Evolutionary conservation across 2,797 vertebrate genomes (phyloP).

Genomic region (Benthosema pterotum): DNA sequence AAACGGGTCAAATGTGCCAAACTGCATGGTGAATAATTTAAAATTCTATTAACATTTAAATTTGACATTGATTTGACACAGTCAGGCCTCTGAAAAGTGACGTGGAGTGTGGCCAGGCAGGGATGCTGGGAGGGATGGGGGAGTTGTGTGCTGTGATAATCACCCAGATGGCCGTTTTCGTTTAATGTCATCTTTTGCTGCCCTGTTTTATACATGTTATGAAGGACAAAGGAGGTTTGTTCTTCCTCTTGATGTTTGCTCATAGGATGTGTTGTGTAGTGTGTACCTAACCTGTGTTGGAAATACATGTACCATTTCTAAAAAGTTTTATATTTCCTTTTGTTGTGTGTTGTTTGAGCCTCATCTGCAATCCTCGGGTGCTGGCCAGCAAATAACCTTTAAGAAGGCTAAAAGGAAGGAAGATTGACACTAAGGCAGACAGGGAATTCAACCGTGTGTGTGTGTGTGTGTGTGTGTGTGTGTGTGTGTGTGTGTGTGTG

Average conservation of each 20-base stretch:
- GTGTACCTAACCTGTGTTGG: not conserved
- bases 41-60: slow-evolving; percentile 84
- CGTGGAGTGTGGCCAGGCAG: slow-evolving; percentile 31
- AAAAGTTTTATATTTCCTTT: slow-evolving; percentile 14
- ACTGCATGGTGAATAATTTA: slow-evolving; percentile 81
- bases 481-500: slow-evolving; percentile 21
- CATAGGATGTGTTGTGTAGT: slow-evolving; percentile 10
- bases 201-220: slow-evolving; percentile 12
- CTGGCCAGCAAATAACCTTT: slow-evolving; percentile 63
- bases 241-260: not conserved
- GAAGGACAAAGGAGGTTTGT: not conserved
- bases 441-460: not conserved
- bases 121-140: slow-evolving; percentile 36
- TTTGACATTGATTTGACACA: slow-evolving; percentile 83
- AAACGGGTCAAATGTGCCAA: slow-evolving; percentile 77
- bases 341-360: slow-evolving; percentile 13
- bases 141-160: slow-evolving; percentile 38
- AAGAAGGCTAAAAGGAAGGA: slow-evolving; percentile 53
- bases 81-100: slow-evolving; percentile 61
- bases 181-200: slow-evolving; percentile 33
- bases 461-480: slow-evolving; percentile 4
- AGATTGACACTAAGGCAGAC: slow-evolving; percentile 53
- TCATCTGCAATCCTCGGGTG: slow-evolving; percentile 27
- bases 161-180: slow-evolving; percentile 47
- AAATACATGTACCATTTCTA: slow-evolving; percentile 4